Conservation (phyloP, 2,888 invertebrate species). For the Limnephilus rhombicus region DNA sequence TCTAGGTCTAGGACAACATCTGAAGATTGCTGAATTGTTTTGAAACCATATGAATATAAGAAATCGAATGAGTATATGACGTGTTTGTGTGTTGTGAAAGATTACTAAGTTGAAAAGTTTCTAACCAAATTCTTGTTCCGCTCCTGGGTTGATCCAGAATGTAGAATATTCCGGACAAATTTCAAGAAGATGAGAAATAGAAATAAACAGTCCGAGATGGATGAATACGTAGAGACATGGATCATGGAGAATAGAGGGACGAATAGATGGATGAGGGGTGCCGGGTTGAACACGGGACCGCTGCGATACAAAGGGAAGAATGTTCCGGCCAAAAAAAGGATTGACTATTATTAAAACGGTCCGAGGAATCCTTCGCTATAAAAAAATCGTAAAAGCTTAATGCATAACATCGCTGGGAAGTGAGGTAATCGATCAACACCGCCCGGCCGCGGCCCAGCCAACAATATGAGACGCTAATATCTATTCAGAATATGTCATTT, state of each 20-base stretch:
- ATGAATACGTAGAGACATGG: conserved; percentile 22
- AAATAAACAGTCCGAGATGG: conserved; percentile 38
- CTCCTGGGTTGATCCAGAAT: conserved; percentile 15
- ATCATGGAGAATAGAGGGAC: background rate
- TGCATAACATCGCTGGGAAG: conserved; percentile 9
- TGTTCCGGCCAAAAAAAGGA: conserved; percentile 52
- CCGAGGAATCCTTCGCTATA: conserved; percentile 30
- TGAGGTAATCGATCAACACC: conserved; percentile 37
- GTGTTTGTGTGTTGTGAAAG: no score
- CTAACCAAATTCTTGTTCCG: background rate
- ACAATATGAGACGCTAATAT: background rate
- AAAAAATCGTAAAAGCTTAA: conserved; percentile 25
- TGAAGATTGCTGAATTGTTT: no score
- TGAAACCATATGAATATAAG: no score
- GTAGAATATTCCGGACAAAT: conserved; percentile 13
- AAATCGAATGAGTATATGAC: no score
- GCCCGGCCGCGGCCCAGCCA: background rate
- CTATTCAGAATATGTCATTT: background rate
- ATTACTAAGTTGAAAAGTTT: background rate
- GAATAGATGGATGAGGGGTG: conserved; percentile 35
- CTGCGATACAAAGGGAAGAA: conserved; percentile 52
- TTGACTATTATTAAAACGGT: conserved; percentile 52
- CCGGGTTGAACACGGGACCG: conserved; percentile 27
- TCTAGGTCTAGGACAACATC: no score
- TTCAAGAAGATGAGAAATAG: background rate